phyloP scores from a whole-genome alignment of 1,140 invertebrate species.

The Diabrotica virgifera region DNA sequence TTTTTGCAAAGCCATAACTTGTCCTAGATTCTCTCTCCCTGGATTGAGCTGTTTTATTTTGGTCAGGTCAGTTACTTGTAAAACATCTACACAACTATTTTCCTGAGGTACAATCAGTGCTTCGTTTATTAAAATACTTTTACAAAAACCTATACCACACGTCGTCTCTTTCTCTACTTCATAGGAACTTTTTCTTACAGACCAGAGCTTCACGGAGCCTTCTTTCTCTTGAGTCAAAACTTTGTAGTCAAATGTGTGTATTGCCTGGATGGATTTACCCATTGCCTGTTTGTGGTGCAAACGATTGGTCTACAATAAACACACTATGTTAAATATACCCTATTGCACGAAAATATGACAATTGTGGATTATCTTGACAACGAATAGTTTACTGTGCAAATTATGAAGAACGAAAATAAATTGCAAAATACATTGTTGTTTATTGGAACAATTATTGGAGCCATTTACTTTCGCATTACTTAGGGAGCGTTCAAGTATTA shows the following conservation, averaged over 20 bases:
- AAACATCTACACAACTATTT: constrained; percentile 58
- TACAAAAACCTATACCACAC: constrained; percentile 65
- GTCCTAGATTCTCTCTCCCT: constrained; percentile 29
- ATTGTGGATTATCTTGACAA: too few relatives aligned
- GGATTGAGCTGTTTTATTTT: constrained; percentile 30
- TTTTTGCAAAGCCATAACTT: constrained; percentile 35
- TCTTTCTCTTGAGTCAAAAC: constrained; percentile 68
- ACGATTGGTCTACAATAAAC: constrained; percentile 55
- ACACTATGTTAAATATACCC: too few relatives aligned
- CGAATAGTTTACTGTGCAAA: too few relatives aligned
- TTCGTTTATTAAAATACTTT: constrained; percentile 54
- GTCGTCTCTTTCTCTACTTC: constrained; percentile 55
- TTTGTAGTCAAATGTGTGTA: constrained; percentile 56
- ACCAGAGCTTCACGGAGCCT: constrained; percentile 64
- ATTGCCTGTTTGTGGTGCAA: constrained; percentile 57
- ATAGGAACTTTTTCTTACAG: constrained; percentile 59
- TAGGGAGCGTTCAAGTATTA: too few relatives aligned
- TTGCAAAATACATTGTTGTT: too few relatives aligned
- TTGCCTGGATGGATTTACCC: constrained; percentile 55
- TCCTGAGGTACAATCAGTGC: constrained; percentile 58
- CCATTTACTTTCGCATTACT: too few relatives aligned
- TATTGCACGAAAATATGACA: too few relatives aligned
- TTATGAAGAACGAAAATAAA: too few relatives aligned
- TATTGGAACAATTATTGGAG: too few relatives aligned
- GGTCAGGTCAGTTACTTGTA: constrained; percentile 32